phyloP scores from a whole-genome alignment of 23 tunicate species.

The Corella eumyota region DNA sequence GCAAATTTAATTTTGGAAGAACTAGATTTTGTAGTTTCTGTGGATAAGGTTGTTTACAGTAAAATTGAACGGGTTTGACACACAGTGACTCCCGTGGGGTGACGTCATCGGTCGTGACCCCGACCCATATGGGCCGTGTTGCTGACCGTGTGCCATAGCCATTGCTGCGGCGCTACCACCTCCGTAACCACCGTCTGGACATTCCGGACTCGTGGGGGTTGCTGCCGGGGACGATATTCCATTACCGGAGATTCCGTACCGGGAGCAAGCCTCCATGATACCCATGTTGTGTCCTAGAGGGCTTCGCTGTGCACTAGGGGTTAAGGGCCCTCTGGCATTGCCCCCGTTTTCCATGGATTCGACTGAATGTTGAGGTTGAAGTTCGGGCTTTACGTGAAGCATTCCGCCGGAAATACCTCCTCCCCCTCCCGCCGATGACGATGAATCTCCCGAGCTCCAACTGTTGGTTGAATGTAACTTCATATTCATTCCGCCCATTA shows the following conservation, averaged over 20 bases:
- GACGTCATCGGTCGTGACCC: slow-evolving; percentile 13
- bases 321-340: slow-evolving; percentile 40
- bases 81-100: slow-evolving; percentile 19
- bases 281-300: slow-evolving; percentile 19
- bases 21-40: slow-evolving; percentile 12
- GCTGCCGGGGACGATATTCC: slow-evolving; percentile 18
- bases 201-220: slow-evolving; percentile 51
- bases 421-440: slow-evolving; percentile 6
- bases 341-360: slow-evolving; percentile 41
- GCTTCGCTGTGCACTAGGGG: slow-evolving; percentile 37
- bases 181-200: slow-evolving; percentile 30
- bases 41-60: slow-evolving; percentile 72
- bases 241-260: slow-evolving; percentile 47
- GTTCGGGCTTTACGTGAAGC: slow-evolving; percentile 84
- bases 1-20: too few relatives aligned
- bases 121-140: slow-evolving; percentile 11
- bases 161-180: slow-evolving; percentile 6
- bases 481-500: slow-evolving; percentile 29
- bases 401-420: neutral
- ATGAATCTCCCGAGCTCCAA: slow-evolving; percentile 3
- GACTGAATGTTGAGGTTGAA: slow-evolving; percentile 55
- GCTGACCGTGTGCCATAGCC: slow-evolving; percentile 15
- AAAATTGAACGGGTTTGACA: slow-evolving; percentile 54
- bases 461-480: slow-evolving; percentile 21
- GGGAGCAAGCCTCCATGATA: slow-evolving; percentile 43